Percentiles rank a stretch among this genome's conserved stretches.
These are phyloP conservation scores for Aplocera efformata DNA, from an alignment of 2,888 invertebrate genomes.

Conservation along the genomic window DNA sequence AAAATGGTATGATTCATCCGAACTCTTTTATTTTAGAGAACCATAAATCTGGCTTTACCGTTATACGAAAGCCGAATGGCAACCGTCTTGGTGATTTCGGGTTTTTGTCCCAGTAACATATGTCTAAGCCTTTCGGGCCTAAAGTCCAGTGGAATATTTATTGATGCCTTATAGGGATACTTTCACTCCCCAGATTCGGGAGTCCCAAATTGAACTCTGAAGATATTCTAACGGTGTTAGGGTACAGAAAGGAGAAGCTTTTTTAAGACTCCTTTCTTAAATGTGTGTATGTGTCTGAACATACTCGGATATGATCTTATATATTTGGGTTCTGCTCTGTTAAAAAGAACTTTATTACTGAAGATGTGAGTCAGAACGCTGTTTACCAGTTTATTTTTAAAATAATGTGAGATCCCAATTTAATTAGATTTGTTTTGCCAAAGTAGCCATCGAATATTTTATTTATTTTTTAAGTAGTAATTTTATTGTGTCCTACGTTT, in stretches of 20 bases:
- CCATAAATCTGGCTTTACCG: slow-evolving; percentile 55
- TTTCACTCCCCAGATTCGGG: slow-evolving; percentile 6
- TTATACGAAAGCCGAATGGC: slow-evolving; percentile 48
- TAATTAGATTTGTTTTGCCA: no score
- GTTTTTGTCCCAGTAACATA: slow-evolving; percentile 50
- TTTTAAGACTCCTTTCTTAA: no score
- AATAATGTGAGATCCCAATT: no score
- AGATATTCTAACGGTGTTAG: slow-evolving; percentile 17
- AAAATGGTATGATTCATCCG: slow-evolving; percentile 16
- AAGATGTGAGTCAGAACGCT: no score
- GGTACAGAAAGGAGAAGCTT: not conserved
- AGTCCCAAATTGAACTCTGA: slow-evolving; percentile 9
- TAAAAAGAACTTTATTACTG: no score
- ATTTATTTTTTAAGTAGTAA: no score
- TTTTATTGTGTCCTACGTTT: no score
- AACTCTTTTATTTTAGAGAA: slow-evolving; percentile 39
- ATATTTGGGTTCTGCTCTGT: no score
- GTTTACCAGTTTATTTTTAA: no score
- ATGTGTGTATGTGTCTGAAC: no score
- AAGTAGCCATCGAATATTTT: no score
- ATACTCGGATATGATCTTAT: no score
- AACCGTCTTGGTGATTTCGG: slow-evolving; percentile 47
- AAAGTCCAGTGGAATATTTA: slow-evolving; percentile 16
- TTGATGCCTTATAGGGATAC: slow-evolving; percentile 16
- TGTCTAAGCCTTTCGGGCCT: slow-evolving; percentile 30